These are phyloP conservation scores for Chrysocyon brachyurus DNA, from an alignment of 2,797 vertebrate genomes.

Conservation along the genomic window DNA sequence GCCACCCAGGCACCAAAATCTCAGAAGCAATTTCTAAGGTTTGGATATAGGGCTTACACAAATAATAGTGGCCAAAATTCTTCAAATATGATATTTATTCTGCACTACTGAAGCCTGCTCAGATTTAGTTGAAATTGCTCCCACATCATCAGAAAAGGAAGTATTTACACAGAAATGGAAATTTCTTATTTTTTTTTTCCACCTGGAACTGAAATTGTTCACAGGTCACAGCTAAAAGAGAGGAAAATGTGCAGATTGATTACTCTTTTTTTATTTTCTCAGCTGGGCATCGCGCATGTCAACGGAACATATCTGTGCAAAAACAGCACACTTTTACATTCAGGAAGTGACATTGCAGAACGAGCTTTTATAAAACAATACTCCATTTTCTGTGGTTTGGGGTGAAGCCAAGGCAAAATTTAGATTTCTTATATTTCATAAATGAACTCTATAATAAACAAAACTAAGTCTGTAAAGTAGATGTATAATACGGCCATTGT, in stretches of 20 bases:
- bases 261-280: constrained; percentile 76
- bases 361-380: constrained; percentile 85
- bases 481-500: constrained; percentile 84
- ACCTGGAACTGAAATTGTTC: constrained; percentile 51
- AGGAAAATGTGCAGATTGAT: neutral
- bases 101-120: constrained; percentile 69
- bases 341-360: constrained; percentile 83
- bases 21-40: constrained; percentile 66
- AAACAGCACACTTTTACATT: constrained; percentile 71
- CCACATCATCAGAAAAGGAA: constrained; percentile 73
- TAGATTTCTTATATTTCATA: constrained; percentile 85
- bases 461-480: constrained; percentile 81
- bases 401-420: constrained; percentile 85
- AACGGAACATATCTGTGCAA: constrained; percentile 72
- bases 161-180: constrained; percentile 58
- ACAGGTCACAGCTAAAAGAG: constrained; percentile 45
- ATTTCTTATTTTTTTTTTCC: neutral
- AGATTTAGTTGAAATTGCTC: constrained; percentile 72
- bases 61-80: constrained; percentile 70
- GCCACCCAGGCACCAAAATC: neutral
- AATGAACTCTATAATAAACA: constrained; percentile 83
- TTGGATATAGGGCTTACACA: constrained; percentile 58
- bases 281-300: constrained; percentile 70
- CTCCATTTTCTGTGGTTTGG: constrained; percentile 85
- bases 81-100: constrained; percentile 75